Evolutionary conservation across 2,797 vertebrate species (phyloP), one percentile per base, ranked within the genome.

Genomic region (Eurystomus glaucurus): DNA sequence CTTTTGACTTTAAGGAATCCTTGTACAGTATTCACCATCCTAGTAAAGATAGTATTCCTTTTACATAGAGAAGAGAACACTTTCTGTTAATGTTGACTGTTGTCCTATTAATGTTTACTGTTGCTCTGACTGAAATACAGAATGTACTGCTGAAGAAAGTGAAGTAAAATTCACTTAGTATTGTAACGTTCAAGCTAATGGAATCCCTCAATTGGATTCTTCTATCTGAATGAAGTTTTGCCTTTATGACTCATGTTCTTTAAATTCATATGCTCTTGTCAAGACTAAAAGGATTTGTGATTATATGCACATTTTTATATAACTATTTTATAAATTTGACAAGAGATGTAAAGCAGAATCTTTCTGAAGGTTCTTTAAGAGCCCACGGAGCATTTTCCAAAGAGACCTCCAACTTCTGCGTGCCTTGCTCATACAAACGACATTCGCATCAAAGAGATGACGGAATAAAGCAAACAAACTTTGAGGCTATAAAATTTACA

Each of bases 21-120:
- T 83, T 37, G 26, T 61, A 31, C 75, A 69, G 20, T 55, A 66
- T 81, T 45, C 57, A 94, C 26, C 25, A 31, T 92, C 89, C 60
- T 62, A 52, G 29, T 84, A 45, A 66, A 65, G 9, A 39, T 52
- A 26, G 21, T 61, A 9, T 69, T 86, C 35, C 60, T 85, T 85
- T 71, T 78, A 51, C 12, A 11, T 11, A 74, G 46, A 84, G 29
- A 69, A 78, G 41, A 85, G 41, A 75, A 71, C 17, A 45, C 21
- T 93, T 88, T 78, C 50, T 79, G 10, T 86, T 84, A 70, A 66
- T 84, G 77, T 97, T 97, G 96, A 48, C 78, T 84, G 11, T 66
- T 91, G 61, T 77, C 89, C 50, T 79, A 11, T 86, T 84, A 70
- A 66, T 84, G 77, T 97, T 97, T 96, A 48, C 78, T 84, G 11